A percentile compares a stretch with the other conserved stretches of the same genome.
Evolutionary conservation across 2,888 invertebrate genomes (phyloP).

Genomic region (Dorcus hopei): DNA sequence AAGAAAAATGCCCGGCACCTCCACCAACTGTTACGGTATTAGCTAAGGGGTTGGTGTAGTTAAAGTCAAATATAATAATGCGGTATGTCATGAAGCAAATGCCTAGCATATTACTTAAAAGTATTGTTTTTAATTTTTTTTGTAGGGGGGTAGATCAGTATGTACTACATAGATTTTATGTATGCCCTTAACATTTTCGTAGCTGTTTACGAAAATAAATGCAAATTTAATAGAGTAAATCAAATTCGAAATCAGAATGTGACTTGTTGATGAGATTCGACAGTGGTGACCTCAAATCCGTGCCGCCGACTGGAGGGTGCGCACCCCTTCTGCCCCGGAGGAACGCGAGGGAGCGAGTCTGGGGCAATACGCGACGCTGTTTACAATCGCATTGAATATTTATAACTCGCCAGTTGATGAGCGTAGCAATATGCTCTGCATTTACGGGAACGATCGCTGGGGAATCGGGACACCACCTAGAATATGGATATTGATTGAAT

Average conservation of each 20-base stretch:
- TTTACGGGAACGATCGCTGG: conserved; percentile 45
- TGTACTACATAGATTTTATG: no score
- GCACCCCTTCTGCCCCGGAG: conserved; percentile 1
- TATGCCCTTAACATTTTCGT: neutral
- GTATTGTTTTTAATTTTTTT: no score
- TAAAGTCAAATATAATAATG: no score
- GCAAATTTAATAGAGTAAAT: conserved; percentile 36
- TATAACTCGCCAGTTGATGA: conserved; percentile 53
- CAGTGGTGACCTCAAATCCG: conserved; percentile 51
- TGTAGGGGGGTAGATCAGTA: no score
- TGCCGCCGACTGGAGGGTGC: conserved; percentile 28
- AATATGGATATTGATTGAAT: conserved; percentile 48
- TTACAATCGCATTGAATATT: conserved; percentile 52
- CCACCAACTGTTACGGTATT: no score
- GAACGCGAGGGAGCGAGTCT: conserved; percentile 6
- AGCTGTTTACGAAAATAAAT: conserved; percentile 30
- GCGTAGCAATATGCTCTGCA: conserved; percentile 51
- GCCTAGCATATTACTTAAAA: no score
- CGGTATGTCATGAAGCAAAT: no score
- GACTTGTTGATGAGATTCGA: conserved; percentile 50
- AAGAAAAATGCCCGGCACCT: no score
- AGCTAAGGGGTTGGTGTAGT: no score
- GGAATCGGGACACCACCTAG: conserved; percentile 31
- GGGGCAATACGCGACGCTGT: conserved; percentile 37
- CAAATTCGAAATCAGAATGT: conserved; percentile 46